phyloP scores from a whole-genome alignment of 1,140 invertebrate genomes.

The Hyles vespertilio region DNA sequence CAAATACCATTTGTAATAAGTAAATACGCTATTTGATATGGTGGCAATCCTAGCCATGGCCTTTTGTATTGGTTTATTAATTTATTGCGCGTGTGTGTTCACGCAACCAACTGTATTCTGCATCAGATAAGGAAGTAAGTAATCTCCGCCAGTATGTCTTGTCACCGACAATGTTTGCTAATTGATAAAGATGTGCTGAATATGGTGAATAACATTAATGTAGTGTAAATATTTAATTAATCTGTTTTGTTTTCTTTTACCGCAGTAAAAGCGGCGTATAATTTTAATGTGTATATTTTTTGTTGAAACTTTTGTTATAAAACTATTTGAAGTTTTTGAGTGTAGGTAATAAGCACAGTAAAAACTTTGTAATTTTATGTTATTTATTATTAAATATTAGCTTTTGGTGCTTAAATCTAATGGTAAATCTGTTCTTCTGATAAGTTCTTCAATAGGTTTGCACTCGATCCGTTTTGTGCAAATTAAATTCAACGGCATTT shows the following conservation, averaged over 20 bases:
- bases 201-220: slow-evolving; percentile 31
- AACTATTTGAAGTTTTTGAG: neutral
- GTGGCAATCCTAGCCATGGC: too few species aligned
- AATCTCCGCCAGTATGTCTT: slow-evolving; percentile 20
- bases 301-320: neutral
- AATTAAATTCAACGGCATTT: slow-evolving; percentile 61
- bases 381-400: slow-evolving; percentile 40
- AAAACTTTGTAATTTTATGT: neutral
- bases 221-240: slow-evolving; percentile 34
- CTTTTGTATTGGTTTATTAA: too few species aligned
- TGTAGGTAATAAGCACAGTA: too few species aligned
- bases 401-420: slow-evolving; percentile 73
- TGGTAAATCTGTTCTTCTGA: slow-evolving; percentile 59
- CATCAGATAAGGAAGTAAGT: slow-evolving; percentile 22
- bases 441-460: slow-evolving; percentile 51
- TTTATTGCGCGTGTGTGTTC: neutral
- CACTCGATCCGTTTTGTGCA: slow-evolving; percentile 51
- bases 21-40: too few species aligned
- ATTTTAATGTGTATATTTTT: neutral
- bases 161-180: slow-evolving; percentile 27
- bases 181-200: slow-evolving; percentile 41
- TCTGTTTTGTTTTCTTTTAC: slow-evolving; percentile 13
- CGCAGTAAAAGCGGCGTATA: neutral
- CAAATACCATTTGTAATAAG: too few species aligned
- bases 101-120: slow-evolving; percentile 14